Evolutionary conservation across 2,888 invertebrate genomes (phyloP).

Genomic region (Calameuta idolon): DNA sequence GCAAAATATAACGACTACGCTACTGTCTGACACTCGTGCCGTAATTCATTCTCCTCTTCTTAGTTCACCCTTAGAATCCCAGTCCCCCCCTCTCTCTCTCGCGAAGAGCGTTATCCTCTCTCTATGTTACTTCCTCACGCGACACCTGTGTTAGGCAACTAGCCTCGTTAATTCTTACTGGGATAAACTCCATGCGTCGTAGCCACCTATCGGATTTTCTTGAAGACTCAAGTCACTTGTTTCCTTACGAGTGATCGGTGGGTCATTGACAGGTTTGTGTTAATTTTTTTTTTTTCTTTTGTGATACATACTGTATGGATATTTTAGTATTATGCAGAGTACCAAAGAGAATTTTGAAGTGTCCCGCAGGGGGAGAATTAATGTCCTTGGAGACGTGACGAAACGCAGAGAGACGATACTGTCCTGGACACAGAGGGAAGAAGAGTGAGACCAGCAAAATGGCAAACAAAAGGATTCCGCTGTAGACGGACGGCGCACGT

Average conservation of each 20-base stretch:
- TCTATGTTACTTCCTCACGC: constrained; percentile 52
- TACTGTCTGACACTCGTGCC: constrained; percentile 60
- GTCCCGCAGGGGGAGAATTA: constrained; percentile 30
- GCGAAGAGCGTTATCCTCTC: constrained; percentile 7
- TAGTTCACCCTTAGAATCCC: not conserved
- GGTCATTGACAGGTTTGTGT: not conserved
- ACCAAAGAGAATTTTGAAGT: constrained; percentile 21
- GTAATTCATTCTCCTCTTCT: constrained; percentile 60
- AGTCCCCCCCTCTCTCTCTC: constrained; percentile 13
- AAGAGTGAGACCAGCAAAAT: constrained; percentile 38
- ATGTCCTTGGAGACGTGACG: constrained; percentile 47
- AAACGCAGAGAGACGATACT: constrained; percentile 31
- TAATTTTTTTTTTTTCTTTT: not conserved
- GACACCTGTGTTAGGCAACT: constrained; percentile 65
- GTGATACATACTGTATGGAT: not conserved
- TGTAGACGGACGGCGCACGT: constrained; percentile 52
- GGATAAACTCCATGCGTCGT: not conserved
- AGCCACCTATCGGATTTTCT: not conserved
- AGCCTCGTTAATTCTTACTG: constrained; percentile 66
- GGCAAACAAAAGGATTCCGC: constrained; percentile 55
- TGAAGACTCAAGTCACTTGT: not conserved
- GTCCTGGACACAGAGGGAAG: constrained; percentile 2
- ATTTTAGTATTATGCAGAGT: not conserved
- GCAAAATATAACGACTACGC: constrained; percentile 64
- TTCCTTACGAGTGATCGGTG: not conserved